phyloP scores from a whole-genome alignment of 1,140 invertebrate species.

The Heliconius himera region DNA sequence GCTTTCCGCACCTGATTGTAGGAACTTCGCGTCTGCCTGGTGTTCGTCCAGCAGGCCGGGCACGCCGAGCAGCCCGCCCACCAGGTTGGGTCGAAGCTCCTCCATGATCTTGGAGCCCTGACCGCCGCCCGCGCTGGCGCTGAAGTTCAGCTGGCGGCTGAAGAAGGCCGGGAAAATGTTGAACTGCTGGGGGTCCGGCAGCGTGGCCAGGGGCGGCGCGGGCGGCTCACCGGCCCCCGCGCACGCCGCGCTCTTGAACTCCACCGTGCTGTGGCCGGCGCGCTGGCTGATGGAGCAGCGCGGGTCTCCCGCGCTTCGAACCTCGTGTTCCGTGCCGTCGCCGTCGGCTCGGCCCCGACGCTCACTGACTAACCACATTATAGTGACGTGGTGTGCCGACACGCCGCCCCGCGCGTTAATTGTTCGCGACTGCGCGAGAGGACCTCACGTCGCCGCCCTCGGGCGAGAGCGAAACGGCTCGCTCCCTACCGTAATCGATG shows the following conservation, averaged over 20 bases:
- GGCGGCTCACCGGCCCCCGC: conserved; percentile 83
- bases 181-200: conserved; percentile 88
- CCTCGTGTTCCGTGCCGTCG: conserved; percentile 65
- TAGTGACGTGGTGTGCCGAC: conserved; percentile 72
- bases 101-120: conserved; percentile 90
- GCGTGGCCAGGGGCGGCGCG: conserved; percentile 81
- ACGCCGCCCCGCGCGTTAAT: conserved; percentile 74
- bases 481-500: conserved; percentile 72
- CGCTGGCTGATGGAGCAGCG: conserved; percentile 71
- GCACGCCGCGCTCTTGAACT: conserved; percentile 81
- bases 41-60: conserved; percentile 90
- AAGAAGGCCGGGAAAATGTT: conserved; percentile 95
- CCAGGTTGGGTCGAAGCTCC: conserved; percentile 90
- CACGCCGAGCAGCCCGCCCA: conserved; percentile 88
- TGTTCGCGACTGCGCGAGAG: conserved; percentile 78
- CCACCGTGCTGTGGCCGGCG: conserved; percentile 79
- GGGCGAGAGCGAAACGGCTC: conserved; percentile 68
- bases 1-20: conserved; percentile 75
- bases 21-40: conserved; percentile 83
- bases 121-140: conserved; percentile 84
- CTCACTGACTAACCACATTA: conserved; percentile 80
- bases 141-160: conserved; percentile 92
- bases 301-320: conserved; percentile 62
- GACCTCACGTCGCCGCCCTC: conserved; percentile 64
- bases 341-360: conserved; percentile 76